Percentiles rank a stretch among this genome's conserved stretches.
phyloP scores from a whole-genome alignment of 2,797 vertebrate genomes.

The Notamacropus eugenii region DNA sequence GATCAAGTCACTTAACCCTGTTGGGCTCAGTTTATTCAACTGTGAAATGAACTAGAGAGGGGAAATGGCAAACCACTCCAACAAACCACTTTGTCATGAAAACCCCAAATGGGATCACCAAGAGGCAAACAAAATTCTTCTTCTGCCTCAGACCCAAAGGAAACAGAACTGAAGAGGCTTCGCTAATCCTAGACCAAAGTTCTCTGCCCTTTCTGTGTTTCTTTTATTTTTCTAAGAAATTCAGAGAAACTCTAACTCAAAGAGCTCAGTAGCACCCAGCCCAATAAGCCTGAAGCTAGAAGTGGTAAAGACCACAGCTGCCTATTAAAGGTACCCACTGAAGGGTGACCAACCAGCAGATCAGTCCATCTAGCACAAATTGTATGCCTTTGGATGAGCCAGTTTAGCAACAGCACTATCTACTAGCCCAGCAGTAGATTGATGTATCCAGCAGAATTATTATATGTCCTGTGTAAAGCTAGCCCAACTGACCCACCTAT shows the following conservation, averaged over 20 bases:
- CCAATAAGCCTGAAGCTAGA: background rate
- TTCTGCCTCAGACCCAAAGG: background rate
- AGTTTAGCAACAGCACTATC: background rate
- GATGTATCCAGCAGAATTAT: background rate
- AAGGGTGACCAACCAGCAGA: background rate
- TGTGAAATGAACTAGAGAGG: background rate
- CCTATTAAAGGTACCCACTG: background rate
- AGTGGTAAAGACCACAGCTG: background rate
- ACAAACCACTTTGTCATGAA: background rate
- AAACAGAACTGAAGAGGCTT: background rate
- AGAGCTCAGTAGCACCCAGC: background rate
- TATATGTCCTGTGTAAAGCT: background rate
- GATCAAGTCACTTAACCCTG: background rate
- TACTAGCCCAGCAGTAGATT: background rate
- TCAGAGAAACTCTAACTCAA: background rate
- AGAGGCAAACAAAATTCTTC: background rate
- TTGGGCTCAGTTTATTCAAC: background rate
- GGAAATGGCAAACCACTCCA: background rate
- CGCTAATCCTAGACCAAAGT: background rate
- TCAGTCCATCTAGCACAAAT: background rate
- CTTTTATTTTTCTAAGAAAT: too few species aligned
- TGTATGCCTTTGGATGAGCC: background rate
- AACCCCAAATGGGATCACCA: background rate
- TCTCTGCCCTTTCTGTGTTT: background rate
- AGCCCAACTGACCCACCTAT: background rate